Evolutionary conservation across 1,140 invertebrate species (phyloP).

Genomic region (Holotrichia oblita): DNA sequence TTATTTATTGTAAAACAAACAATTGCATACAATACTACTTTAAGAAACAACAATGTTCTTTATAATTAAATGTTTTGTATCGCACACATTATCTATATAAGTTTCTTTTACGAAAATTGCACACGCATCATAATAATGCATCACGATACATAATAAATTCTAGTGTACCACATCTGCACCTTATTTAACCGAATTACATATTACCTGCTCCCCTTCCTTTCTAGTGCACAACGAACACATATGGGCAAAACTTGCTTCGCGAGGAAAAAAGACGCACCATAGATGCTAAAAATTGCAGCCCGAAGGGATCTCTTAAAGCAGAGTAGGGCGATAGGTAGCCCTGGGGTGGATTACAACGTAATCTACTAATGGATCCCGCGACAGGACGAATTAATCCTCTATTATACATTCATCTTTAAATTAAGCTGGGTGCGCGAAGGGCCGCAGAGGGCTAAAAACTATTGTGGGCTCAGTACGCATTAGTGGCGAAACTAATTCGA

Average conservation of each 20-base stretch:
- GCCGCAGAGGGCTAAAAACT: neutral
- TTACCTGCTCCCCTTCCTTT: neutral
- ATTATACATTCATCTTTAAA: slow-evolving; percentile 21
- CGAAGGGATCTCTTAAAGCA: neutral
- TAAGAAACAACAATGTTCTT: too few relatives aligned
- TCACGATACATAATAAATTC: neutral
- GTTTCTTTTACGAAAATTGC: neutral
- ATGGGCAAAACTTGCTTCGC: neutral
- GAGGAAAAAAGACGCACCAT: neutral
- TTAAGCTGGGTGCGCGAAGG: slow-evolving; percentile 3
- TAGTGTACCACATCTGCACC: slow-evolving; percentile 1
- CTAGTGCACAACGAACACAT: neutral
- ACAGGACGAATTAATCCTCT: slow-evolving; percentile 11
- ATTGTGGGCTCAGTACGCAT: neutral
- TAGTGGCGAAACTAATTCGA: neutral
- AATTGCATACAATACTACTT: too few relatives aligned
- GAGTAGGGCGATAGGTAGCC: neutral
- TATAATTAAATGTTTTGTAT: too few relatives aligned
- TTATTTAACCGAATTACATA: neutral
- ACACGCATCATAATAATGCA: neutral
- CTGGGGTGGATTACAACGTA: slow-evolving; percentile 19
- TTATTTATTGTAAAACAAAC: too few relatives aligned
- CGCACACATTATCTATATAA: too few relatives aligned
- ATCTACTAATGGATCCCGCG: slow-evolving; percentile 19
- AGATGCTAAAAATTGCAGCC: neutral